Percentiles rank a stretch among this genome's conserved stretches.
Conservation (phyloP, 2,797 vertebrate species). For the Gambusia yucatana region DNA sequence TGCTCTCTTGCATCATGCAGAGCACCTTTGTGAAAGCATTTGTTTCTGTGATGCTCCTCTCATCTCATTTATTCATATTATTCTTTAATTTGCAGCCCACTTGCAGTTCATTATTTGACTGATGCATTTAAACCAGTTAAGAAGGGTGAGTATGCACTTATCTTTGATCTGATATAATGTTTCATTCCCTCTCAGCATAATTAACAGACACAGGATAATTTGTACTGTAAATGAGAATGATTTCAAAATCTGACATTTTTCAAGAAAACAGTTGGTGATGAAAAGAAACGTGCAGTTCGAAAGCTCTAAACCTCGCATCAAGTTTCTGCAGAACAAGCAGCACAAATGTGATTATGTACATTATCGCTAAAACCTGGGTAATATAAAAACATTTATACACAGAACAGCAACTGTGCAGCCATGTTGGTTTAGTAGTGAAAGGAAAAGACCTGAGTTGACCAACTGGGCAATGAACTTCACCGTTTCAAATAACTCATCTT, state of each 20-base stretch:
- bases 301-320: background rate
- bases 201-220: background rate
- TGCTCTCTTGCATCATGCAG: background rate
- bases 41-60: background rate
- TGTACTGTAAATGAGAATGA: background rate
- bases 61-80: conserved; percentile 2
- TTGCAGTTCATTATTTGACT: background rate
- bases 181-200: background rate
- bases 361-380: background rate
- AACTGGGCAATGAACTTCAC: too few relatives aligned
- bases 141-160: background rate
- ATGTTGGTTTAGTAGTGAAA: too few relatives aligned
- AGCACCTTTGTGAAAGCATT: conserved; percentile 1
- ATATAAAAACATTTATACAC: background rate
- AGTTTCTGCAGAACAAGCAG: background rate
- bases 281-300: background rate
- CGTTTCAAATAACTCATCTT: background rate
- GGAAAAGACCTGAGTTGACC: too few relatives aligned
- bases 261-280: background rate
- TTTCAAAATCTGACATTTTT: background rate
- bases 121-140: background rate
- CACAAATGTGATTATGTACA: background rate
- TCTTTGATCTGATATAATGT: conserved; percentile 7
- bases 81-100: background rate
- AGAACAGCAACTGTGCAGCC: background rate